Evolutionary conservation across 2,797 vertebrate genomes (phyloP), one percentile per base, ranked within the genome.

Genomic region (Amniataba percoides): DNA sequence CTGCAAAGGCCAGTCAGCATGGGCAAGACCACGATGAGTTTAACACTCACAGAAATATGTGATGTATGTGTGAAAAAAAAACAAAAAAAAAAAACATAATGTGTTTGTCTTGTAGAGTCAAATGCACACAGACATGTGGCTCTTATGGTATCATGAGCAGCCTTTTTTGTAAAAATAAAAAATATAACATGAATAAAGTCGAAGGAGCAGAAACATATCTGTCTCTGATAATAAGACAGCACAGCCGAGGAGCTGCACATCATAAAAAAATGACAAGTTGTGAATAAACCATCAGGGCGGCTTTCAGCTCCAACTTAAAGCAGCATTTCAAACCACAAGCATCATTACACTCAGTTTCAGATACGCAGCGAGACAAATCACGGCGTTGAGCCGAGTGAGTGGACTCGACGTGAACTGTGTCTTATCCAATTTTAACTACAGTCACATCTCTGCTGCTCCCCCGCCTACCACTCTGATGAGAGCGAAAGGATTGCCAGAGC

Each of bases 221-320:
- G 57, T 39, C 11, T 62, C 51, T 5, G 21, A 66, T 57, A 71
- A 78, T 34, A 56, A 71, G 69, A 27, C 7, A 3, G 63, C 71
- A 39, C 49, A 58, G 36, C 1, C 0, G 51, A 51, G 12, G 4
- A 61, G 45, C 36, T 9, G 43, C 42, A 15, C 53, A 7, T 71
- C 23, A 42, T 21, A 2, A 23, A 42, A 63, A 68, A 63, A 52
- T 14, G 69, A 75, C 57, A 51, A 16, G 15, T 16, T 25, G 67
- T 60, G 63, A 78, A 78, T 71, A 71, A 81, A 67, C 34, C 61
- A 77, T 52, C 74, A 42, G 23, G 3, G 19, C 9, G 1, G 14
- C 31, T 71, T 64, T 69, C 72, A 68, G 57, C 66, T 61, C 25
- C 8, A 25, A 73, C 73, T 63, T 73, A 69, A 71, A 74, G 70